Evolutionary conservation across 2,888 invertebrate genomes (phyloP), one percentile per base, ranked within the genome.

Genomic region (Eumerus sabulonum): DNA sequence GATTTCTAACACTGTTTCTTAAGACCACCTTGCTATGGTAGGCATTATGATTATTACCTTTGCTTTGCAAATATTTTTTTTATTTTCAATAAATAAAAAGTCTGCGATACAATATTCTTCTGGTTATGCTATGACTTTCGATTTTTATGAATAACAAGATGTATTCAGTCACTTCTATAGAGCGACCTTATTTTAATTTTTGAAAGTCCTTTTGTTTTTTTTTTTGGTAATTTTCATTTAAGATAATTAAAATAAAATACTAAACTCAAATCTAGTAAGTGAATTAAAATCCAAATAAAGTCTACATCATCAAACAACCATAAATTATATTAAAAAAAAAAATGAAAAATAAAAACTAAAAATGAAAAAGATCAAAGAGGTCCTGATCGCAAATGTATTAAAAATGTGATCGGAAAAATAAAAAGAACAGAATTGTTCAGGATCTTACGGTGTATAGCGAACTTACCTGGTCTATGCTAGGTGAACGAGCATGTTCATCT

Each of bases 381-480:
- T 64, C 19, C 59, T 50, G 53, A 57, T 72, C 45, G 45, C 40
- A 73, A 44, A 76, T 70, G 73, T 38, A 48, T 60, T 56, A 47
- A 4, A 27, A 27, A 27, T 51, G 63, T 51, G 59, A 59, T 17
- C 36, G 35, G 35, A 47, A 27, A 27, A 27, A 27, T 7, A 27
- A 27, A 27, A 27, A 27, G n/a, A n/a, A n/a, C n/a, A n/a, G n/a
- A n/a, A n/a, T n/a, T n/a, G n/a, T 27, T 27, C 7, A 44, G 62
- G 70, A 42, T 50, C 56, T 81, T 50, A 82, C 56, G 71, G 53
- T 63, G 47, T n/a, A 47, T 56, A 64, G 17, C 44, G 67, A 56
- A 87, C 89, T 92, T 91, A 96, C 96, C 95, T 96, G 96, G 90
- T 96, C 96, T 88, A 95, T 94, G 88, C 94, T 94, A 85, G 96